Evolutionary conservation across 1,140 invertebrate genomes (phyloP).

Genomic region (Hypothenemus hampei): DNA sequence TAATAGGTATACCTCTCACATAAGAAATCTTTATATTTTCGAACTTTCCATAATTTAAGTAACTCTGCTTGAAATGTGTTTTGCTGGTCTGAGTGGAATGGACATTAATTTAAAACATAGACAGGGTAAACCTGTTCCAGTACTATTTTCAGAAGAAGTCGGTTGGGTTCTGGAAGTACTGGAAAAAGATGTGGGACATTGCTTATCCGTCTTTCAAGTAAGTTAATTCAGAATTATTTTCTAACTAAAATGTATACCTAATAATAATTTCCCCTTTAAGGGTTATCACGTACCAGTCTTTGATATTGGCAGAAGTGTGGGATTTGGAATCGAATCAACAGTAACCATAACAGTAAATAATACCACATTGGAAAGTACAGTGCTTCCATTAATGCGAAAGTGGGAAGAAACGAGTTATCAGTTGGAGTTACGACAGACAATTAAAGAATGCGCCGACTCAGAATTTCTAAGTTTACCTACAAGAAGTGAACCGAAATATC

Average conservation of each 20-base stretch:
- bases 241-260: no score
- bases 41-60: constrained; percentile 44
- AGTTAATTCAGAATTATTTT: neutral
- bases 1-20: constrained; percentile 51
- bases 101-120: constrained; percentile 61
- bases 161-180: constrained; percentile 88
- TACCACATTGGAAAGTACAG: constrained; percentile 57
- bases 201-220: constrained; percentile 40
- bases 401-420: constrained; percentile 97
- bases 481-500: constrained; percentile 54
- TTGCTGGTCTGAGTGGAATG: constrained; percentile 82
- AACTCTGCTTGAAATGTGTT: constrained; percentile 91
- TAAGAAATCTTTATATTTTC: neutral
- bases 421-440: constrained; percentile 79
- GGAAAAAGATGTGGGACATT: constrained; percentile 53
- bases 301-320: constrained; percentile 64
- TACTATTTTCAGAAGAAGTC: constrained; percentile 87
- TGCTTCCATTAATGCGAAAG: constrained; percentile 65
- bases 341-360: constrained; percentile 60
- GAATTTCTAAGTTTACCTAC: constrained; percentile 64
- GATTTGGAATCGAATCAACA: constrained; percentile 62
- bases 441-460: constrained; percentile 68
- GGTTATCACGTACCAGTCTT: constrained; percentile 57
- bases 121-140: constrained; percentile 54
- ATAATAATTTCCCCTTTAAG: no score